Percentiles rank a stretch among this genome's conserved stretches.
phyloP scores from a whole-genome alignment of 1,140 invertebrate genomes.

The Medauroidea extradentata region DNA sequence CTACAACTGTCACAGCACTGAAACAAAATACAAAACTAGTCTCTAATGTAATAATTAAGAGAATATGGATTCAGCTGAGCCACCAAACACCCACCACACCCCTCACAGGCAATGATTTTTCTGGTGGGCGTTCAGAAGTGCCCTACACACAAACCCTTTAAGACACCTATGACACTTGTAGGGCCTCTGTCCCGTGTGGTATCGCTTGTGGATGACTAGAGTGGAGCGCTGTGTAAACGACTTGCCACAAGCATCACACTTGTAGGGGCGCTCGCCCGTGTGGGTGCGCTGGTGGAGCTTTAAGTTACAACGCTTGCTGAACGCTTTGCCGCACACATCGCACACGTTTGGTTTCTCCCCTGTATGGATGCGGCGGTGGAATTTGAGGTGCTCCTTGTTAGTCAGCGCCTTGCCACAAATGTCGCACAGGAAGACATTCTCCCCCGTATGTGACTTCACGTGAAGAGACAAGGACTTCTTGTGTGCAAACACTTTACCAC shows the following conservation, averaged over 20 bases:
- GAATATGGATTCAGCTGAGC: too few species aligned
- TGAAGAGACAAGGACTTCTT: constrained; percentile 29
- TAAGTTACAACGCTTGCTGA: constrained; percentile 29
- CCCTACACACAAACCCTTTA: constrained; percentile 49
- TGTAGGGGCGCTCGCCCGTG: constrained; percentile 63
- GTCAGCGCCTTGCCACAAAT: constrained; percentile 40
- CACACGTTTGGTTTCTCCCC: constrained; percentile 68
- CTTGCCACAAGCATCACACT: constrained; percentile 62
- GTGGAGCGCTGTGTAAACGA: constrained; percentile 51
- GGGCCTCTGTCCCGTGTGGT: constrained; percentile 71
- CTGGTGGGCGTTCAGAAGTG: constrained; percentile 27
- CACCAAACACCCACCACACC: too few species aligned
- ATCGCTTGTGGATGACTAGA: constrained; percentile 39
- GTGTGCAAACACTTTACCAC: constrained; percentile 44
- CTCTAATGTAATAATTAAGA: too few species aligned
- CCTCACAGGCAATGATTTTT: constrained; percentile 11
- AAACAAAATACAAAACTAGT: too few species aligned
- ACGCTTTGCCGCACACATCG: constrained; percentile 52
- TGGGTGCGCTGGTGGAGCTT: constrained; percentile 39
- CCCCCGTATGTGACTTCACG: constrained; percentile 42
- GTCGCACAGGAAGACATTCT: constrained; percentile 35
- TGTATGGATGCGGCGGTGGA: constrained; percentile 65
- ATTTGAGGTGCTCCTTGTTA: constrained; percentile 65
- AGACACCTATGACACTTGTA: constrained; percentile 65
- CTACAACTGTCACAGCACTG: too few species aligned